Conservation (phyloP, 2,797 vertebrate genomes). For the Gorsachius magnificus region DNA sequence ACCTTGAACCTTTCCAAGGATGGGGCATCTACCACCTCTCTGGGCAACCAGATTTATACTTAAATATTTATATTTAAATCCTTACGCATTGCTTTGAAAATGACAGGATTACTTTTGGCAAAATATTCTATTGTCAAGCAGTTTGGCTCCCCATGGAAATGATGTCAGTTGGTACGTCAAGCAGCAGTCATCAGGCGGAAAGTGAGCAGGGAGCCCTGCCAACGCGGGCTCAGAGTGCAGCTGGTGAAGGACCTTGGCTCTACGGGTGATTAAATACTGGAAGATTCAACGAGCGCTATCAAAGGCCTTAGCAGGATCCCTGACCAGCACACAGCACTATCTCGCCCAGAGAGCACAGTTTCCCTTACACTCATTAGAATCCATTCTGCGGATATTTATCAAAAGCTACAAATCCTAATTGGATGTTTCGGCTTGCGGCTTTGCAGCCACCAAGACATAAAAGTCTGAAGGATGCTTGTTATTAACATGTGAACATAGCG, state of each 20-base stretch:
- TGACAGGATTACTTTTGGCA: neutral
- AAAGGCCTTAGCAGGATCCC: neutral
- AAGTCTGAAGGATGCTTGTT: slow-evolving; percentile 26
- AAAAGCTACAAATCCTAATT: slow-evolving; percentile 48
- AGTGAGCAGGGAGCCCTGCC: neutral
- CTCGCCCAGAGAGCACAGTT: neutral
- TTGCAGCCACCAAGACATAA: neutral
- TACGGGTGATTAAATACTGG: neutral
- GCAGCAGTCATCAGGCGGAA: neutral
- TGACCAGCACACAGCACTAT: neutral
- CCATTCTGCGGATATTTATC: neutral
- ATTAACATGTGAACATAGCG: neutral
- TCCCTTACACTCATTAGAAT: neutral
- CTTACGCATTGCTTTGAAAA: neutral
- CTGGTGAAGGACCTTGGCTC: neutral
- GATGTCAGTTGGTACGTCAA: neutral
- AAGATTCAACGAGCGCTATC: neutral
- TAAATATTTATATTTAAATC: neutral
- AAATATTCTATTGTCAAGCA: neutral
- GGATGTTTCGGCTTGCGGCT: slow-evolving; percentile 1
- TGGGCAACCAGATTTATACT: neutral
- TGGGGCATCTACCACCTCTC: neutral
- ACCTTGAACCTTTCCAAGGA: neutral
- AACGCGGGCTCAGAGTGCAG: neutral
- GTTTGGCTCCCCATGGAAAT: neutral